A percentile compares a stretch with the other conserved stretches of the same genome.
Conservation (phyloP, 2,888 invertebrate genomes). For the Corbicula japonica region DNA sequence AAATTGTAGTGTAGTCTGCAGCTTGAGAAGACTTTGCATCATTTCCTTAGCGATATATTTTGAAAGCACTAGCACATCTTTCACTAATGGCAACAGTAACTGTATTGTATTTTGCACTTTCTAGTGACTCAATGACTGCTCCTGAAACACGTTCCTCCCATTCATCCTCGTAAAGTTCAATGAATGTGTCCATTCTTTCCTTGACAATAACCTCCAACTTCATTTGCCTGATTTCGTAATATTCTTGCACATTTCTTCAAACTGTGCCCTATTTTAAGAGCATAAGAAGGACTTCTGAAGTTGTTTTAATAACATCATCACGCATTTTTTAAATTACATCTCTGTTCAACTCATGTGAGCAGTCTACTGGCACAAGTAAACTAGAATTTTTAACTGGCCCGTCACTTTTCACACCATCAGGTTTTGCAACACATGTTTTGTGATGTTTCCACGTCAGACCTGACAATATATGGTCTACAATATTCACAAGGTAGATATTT, state of each 20-base stretch:
- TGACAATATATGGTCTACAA: too few relatives aligned
- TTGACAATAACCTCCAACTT: neutral
- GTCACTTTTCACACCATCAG: neutral
- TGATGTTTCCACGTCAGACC: constrained; percentile 22
- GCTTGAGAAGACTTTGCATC: too few relatives aligned
- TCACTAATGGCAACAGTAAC: constrained; percentile 15
- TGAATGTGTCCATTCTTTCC: neutral
- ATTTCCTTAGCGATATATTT: neutral
- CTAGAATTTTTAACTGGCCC: neutral
- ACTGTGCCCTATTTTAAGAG: constrained; percentile 5
- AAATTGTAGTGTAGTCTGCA: too few relatives aligned
- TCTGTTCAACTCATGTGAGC: neutral
- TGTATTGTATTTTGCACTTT: constrained; percentile 9
- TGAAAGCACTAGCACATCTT: constrained; percentile 20
- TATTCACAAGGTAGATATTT: too few relatives aligned
- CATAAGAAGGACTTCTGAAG: neutral
- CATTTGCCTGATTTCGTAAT: constrained; percentile 4
- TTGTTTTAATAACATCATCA: constrained; percentile 1
- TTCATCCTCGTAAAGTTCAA: constrained; percentile 27
- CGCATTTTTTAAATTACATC: constrained; percentile 8
- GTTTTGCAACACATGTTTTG: constrained; percentile 11
- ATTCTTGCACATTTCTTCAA: constrained; percentile 21
- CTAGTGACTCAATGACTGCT: neutral
- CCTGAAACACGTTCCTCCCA: neutral
- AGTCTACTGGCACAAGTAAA: neutral